phyloP scores from a whole-genome alignment of 2,888 invertebrate species.

The Andrena trimmerana region DNA sequence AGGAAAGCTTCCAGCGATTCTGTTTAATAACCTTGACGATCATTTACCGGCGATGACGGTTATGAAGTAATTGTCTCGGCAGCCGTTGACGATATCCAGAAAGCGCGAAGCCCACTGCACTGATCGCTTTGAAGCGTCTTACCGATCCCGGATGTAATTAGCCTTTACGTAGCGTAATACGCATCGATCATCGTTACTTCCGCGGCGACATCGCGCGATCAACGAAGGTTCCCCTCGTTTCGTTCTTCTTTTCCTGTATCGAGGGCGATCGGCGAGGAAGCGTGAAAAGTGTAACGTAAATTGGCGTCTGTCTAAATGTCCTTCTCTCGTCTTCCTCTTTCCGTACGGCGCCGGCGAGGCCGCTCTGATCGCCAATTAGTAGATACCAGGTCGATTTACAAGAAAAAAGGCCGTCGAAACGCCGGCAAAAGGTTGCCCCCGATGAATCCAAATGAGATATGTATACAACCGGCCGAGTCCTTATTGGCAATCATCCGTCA shows the following conservation, averaged over 20 bases:
- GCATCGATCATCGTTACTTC: slow-evolving; percentile 24
- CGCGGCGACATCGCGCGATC: slow-evolving; percentile 17
- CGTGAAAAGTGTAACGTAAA: slow-evolving; percentile 51
- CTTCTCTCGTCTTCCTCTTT: slow-evolving; percentile 54
- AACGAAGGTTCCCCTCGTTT: slow-evolving; percentile 27
- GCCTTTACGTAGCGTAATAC: background rate
- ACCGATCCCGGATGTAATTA: slow-evolving; percentile 58
- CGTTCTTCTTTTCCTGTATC: slow-evolving; percentile 1
- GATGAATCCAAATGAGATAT: slow-evolving; percentile 52
- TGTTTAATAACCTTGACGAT: slow-evolving; percentile 22
- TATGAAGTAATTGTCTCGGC: slow-evolving; percentile 25
- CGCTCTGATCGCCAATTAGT: slow-evolving; percentile 65
- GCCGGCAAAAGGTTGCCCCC: slow-evolving; percentile 29
- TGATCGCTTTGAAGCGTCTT: slow-evolving; percentile 20
- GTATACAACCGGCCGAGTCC: slow-evolving; percentile 17
- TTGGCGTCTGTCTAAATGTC: slow-evolving; percentile 37
- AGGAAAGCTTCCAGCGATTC: slow-evolving; percentile 1
- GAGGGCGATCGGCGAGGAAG: slow-evolving; percentile 27
- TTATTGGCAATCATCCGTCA: slow-evolving; percentile 49
- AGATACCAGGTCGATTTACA: slow-evolving; percentile 62
- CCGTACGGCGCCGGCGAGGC: slow-evolving; percentile 38
- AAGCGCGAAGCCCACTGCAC: background rate
- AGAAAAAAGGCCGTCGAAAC: slow-evolving; percentile 42
- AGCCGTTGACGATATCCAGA: slow-evolving; percentile 12
- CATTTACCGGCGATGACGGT: slow-evolving; percentile 25